These are phyloP conservation scores for Monodelphis domestica DNA, from an alignment of 2,797 vertebrate species.

Conservation along the genomic window DNA sequence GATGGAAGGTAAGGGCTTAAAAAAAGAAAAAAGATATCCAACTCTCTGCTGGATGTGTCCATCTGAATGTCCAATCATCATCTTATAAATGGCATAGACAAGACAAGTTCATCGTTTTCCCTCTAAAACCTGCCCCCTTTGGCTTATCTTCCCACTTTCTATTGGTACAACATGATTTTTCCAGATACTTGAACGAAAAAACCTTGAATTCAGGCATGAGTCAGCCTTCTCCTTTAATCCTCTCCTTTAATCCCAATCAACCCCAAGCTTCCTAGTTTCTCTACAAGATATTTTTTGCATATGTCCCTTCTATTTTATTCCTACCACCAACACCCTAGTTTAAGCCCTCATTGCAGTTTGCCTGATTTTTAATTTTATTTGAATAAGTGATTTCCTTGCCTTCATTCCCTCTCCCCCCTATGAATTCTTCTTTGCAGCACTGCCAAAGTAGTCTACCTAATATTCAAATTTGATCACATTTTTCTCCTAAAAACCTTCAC, in stretches of 20 bases:
- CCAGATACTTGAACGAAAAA: not conserved
- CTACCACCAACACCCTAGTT: not conserved
- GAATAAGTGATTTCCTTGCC: not conserved
- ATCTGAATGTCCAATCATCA: not conserved
- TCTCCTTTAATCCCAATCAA: not conserved
- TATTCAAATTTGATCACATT: not conserved
- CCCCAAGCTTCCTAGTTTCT: not conserved
- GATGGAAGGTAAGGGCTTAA: too few species aligned
- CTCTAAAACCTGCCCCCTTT: not conserved
- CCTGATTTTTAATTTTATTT: not conserved
- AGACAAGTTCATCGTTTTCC: not conserved
- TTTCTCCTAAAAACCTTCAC: not conserved
- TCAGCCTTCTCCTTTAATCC: not conserved
- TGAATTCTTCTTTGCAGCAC: not conserved
- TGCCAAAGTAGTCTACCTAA: not conserved
- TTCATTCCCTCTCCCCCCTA: not conserved
- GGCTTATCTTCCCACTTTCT: not conserved
- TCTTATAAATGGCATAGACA: not conserved
- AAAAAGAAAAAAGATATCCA: too few species aligned
- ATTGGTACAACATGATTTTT: not conserved
- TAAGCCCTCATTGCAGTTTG: not conserved
- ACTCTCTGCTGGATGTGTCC: not conserved
- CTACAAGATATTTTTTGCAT: not conserved
- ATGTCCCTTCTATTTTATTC: not conserved
- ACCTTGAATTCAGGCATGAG: not conserved